phyloP scores from a whole-genome alignment of 1,140 invertebrate genomes.

The Vanessa atalanta region DNA sequence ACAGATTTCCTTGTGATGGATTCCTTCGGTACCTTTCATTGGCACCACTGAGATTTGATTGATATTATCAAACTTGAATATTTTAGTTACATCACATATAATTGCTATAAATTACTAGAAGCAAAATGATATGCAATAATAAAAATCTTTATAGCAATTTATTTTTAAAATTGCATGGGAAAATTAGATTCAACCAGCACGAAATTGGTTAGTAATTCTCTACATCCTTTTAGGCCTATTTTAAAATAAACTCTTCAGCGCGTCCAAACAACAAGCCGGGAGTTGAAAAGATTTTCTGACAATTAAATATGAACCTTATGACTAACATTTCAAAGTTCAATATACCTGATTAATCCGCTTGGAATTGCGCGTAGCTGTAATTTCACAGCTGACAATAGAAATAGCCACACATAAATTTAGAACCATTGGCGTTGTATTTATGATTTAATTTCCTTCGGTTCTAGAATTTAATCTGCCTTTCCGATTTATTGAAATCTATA shows the following conservation, averaged over 20 bases:
- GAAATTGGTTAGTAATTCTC: slow-evolving; percentile 5
- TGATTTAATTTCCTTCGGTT: neutral
- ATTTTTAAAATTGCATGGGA: neutral
- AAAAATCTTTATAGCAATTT: neutral
- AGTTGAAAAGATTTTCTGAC: too few species aligned
- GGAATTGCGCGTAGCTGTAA: neutral
- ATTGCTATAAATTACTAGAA: too few species aligned
- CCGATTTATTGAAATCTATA: neutral
- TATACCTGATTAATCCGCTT: neutral
- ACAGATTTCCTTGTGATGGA: too few species aligned
- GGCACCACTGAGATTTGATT: too few species aligned
- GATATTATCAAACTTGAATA: too few species aligned
- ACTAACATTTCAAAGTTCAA: neutral
- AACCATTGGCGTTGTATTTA: neutral
- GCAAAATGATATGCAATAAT: neutral
- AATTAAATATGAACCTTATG: neutral
- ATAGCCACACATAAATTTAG: neutral
- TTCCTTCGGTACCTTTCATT: too few species aligned
- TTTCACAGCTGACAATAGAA: slow-evolving; percentile 9
- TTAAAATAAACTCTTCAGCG: neutral
- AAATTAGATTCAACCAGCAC: neutral
- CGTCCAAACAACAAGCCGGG: neutral
- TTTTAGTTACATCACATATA: too few species aligned
- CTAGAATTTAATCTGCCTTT: neutral
- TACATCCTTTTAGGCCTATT: slow-evolving; percentile 4